Conservation (phyloP, 1,140 invertebrate genomes). For the Pteromalus puparum region DNA sequence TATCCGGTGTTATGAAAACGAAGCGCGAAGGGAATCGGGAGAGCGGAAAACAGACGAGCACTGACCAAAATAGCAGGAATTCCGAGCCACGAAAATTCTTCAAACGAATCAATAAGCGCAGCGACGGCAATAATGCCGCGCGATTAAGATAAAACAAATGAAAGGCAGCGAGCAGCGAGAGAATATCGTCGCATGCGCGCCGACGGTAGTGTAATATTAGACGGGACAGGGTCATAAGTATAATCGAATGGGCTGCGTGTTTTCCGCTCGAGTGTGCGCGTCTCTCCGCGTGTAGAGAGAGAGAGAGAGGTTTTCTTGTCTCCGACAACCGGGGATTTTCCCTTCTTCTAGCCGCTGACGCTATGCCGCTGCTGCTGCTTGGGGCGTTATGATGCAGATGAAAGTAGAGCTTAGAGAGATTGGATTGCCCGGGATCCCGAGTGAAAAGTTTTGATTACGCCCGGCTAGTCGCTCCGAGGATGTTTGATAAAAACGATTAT, state of each 20-base stretch:
- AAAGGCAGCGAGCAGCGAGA: background rate
- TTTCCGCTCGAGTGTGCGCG: background rate
- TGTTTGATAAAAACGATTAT: too few species aligned
- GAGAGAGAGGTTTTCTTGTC: too few species aligned
- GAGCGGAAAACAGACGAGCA: too few species aligned
- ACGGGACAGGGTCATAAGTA: background rate
- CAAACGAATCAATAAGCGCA: background rate
- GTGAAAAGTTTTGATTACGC: too few species aligned
- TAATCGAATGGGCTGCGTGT: background rate
- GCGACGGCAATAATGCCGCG: background rate
- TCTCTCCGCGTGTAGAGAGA: background rate
- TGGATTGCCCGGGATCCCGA: background rate
- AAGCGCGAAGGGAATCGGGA: too few species aligned
- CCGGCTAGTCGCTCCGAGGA: too few species aligned
- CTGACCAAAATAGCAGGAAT: too few species aligned
- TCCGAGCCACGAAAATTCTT: background rate
- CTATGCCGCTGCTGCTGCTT: too few species aligned
- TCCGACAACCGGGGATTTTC: too few species aligned
- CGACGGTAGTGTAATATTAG: slow-evolving; percentile 16
- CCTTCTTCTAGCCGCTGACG: too few species aligned
- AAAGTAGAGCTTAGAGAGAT: background rate
- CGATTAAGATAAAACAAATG: background rate
- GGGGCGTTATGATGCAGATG: background rate
- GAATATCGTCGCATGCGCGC: background rate
- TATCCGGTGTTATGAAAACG: too few species aligned